These are phyloP conservation scores for Nannobrachium achirus DNA, from an alignment of 2,113 vertebrate species.

Conservation along the genomic window DNA sequence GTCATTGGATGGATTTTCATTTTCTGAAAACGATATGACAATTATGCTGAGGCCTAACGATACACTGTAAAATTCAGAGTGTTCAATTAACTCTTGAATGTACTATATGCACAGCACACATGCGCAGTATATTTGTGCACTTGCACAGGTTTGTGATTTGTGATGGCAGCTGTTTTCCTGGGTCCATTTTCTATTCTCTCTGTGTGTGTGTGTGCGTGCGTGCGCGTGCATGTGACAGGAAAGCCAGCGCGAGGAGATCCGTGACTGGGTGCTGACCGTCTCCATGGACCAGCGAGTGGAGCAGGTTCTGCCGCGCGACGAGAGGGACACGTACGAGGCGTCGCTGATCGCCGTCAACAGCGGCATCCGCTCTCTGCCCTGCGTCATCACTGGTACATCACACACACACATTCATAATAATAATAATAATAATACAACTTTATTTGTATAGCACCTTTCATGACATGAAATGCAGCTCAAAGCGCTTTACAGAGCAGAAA, in stretches of 20 bases:
- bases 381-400: slow-evolving; percentile 92
- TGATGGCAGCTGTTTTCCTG: not conserved
- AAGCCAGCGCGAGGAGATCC: slow-evolving; percentile 88
- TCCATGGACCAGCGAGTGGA: slow-evolving; percentile 92
- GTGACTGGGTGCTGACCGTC: slow-evolving; percentile 94
- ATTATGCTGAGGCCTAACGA: too few species aligned
- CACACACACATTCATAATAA: too few species aligned
- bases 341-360: slow-evolving; percentile 84
- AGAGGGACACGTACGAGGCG: slow-evolving; percentile 87
- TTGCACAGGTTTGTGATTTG: not conserved
- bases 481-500: too few species aligned
- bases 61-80: too few species aligned
- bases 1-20: too few species aligned
- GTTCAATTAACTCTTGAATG: too few species aligned
- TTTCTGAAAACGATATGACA: too few species aligned
- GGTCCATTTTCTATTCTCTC: not conserved
- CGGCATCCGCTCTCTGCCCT: slow-evolving; percentile 85
- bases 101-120: too few species aligned
- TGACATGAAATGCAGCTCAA: too few species aligned
- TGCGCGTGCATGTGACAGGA: slow-evolving; percentile 76
- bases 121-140: too few species aligned
- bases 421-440: too few species aligned
- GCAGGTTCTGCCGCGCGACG: slow-evolving; percentile 89
- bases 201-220: slow-evolving; percentile 18
- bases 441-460: too few species aligned